Percentiles rank a stretch among this genome's conserved stretches.
phyloP scores from a whole-genome alignment of 2,113 vertebrate genomes.

The Empidonax traillii region DNA sequence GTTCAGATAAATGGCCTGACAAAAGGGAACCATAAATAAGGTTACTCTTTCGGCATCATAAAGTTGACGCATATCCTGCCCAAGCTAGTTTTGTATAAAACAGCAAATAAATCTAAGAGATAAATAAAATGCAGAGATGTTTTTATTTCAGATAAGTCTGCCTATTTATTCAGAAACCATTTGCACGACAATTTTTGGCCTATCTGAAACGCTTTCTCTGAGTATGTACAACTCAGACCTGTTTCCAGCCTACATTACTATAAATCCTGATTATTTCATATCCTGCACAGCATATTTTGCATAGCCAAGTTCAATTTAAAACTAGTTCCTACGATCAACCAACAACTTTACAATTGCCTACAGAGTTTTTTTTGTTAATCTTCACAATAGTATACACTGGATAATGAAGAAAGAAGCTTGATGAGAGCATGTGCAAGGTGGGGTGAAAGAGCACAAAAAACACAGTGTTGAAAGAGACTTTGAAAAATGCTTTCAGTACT shows the following conservation, averaged over 20 bases:
- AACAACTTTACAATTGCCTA: neutral
- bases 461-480: neutral
- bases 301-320: neutral
- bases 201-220: neutral
- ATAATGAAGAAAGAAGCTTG: constrained; percentile 9
- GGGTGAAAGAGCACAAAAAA: neutral
- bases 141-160: constrained; percentile 34
- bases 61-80: constrained; percentile 31
- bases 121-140: constrained; percentile 23
- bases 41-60: neutral
- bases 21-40: constrained; percentile 40
- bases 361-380: neutral
- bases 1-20: constrained; percentile 29
- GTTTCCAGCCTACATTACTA: neutral
- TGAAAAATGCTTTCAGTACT: neutral
- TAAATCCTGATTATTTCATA: constrained; percentile 37
- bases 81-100: constrained; percentile 21
- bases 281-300: neutral
- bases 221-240: neutral
- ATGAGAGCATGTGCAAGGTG: neutral
- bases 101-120: constrained; percentile 48
- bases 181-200: neutral
- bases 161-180: constrained; percentile 16
- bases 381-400: neutral
- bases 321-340: constrained; percentile 4